These are phyloP conservation scores for Limosa lapponica DNA, from an alignment of 2,797 vertebrate genomes.

Conservation along the genomic window DNA sequence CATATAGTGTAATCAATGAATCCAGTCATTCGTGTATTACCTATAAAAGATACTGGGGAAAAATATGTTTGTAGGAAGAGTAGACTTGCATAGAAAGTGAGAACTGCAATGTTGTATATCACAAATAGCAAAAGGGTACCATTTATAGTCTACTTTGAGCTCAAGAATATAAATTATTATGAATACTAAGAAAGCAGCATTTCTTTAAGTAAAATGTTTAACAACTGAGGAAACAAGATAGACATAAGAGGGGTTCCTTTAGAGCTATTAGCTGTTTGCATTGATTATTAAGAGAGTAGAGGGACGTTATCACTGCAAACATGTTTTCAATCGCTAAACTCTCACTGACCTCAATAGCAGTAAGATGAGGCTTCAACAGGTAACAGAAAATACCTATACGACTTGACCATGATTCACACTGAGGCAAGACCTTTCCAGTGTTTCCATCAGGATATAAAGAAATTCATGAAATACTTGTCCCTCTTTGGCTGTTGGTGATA, in stretches of 20 bases:
- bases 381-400: background rate
- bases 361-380: background rate
- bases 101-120: background rate
- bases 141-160: background rate
- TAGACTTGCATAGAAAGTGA: background rate
- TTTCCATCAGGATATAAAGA: background rate
- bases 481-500: background rate
- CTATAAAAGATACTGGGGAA: background rate
- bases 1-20: background rate
- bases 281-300: background rate
- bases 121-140: background rate
- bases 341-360: background rate
- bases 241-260: background rate
- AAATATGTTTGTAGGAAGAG: background rate
- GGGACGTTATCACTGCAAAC: background rate
- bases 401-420: background rate
- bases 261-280: constrained; percentile 11
- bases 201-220: background rate
- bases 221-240: background rate
- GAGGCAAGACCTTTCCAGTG: background rate
- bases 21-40: background rate
- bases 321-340: constrained; percentile 17
- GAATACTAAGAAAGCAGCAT: background rate
- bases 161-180: background rate
- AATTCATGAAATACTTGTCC: background rate